Percentiles rank a stretch among this genome's conserved stretches.
These are phyloP conservation scores for Coregonus clupeaformis DNA, from an alignment of 2,113 vertebrate genomes.

Conservation along the genomic window DNA sequence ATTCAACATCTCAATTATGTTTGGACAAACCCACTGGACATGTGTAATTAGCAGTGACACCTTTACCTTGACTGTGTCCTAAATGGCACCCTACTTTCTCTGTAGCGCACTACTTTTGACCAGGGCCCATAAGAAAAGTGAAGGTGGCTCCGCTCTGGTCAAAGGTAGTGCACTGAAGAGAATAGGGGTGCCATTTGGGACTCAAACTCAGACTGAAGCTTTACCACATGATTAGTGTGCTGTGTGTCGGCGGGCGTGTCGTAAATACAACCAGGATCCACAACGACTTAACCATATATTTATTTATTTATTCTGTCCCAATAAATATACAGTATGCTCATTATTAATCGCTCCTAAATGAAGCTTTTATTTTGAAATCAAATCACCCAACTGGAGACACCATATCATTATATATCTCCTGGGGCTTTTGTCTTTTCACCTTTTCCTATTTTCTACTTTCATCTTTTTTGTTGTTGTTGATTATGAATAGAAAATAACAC, in stretches of 20 bases:
- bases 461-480: neutral
- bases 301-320: slow-evolving; percentile 61
- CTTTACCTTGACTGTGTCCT: slow-evolving; percentile 41
- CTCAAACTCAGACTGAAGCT: slow-evolving; percentile 45
- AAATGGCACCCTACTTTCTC: too few relatives aligned
- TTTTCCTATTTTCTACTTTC: slow-evolving; percentile 40
- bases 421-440: too few relatives aligned
- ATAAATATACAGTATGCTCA: slow-evolving; percentile 53
- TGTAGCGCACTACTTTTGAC: too few relatives aligned
- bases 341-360: slow-evolving; percentile 73
- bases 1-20: slow-evolving; percentile 74
- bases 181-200: too few relatives aligned
- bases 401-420: too few relatives aligned
- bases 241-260: slow-evolving; percentile 58
- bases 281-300: slow-evolving; percentile 41
- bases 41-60: slow-evolving; percentile 74
- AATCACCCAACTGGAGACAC: too few relatives aligned
- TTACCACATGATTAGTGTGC: slow-evolving; percentile 66
- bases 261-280: slow-evolving; percentile 50
- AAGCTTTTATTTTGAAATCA: slow-evolving; percentile 53
- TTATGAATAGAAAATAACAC: slow-evolving; percentile 58
- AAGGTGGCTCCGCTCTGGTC: too few relatives aligned
- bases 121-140: too few relatives aligned
- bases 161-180: too few relatives aligned
- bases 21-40: slow-evolving; percentile 65